Conservation (phyloP, 2,797 vertebrate genomes). For the Bovichtus diacanthus region DNA sequence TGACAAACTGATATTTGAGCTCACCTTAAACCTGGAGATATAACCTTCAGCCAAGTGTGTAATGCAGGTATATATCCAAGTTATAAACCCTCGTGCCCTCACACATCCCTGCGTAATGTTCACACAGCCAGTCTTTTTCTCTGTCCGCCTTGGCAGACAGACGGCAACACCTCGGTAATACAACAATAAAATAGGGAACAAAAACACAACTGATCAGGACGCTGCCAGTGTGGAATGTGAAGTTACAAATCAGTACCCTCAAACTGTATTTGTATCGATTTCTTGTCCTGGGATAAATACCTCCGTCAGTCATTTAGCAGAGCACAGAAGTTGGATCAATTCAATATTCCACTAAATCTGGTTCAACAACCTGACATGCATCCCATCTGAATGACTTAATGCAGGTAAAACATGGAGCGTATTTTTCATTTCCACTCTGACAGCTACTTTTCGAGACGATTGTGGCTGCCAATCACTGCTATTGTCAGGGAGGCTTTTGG, state of each 20-base stretch:
- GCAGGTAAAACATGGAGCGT: not conserved
- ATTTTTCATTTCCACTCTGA: constrained; percentile 30
- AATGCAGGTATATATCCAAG: constrained; percentile 55
- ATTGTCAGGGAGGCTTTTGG: constrained; percentile 4
- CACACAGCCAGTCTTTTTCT: not conserved
- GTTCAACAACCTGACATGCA: constrained; percentile 25
- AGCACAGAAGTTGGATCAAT: constrained; percentile 45
- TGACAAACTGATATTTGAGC: constrained; percentile 73
- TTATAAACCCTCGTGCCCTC: constrained; percentile 24
- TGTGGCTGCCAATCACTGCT: constrained; percentile 11
- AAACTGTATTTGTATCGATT: constrained; percentile 63
- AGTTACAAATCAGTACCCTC: constrained; percentile 40
- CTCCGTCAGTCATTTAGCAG: constrained; percentile 20
- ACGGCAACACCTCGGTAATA: not conserved
- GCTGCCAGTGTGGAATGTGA: constrained; percentile 31
- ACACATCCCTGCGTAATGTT: constrained; percentile 6
- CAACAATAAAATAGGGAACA: constrained; percentile 22
- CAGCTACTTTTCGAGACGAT: not conserved
- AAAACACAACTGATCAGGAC: constrained; percentile 32
- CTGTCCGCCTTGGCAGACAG: not conserved
- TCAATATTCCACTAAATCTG: constrained; percentile 47
- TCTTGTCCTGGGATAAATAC: constrained; percentile 53
- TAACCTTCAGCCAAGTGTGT: constrained; percentile 70
- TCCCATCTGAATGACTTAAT: constrained; percentile 39
- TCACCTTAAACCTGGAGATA: constrained; percentile 55